Evolutionary conservation across 1,140 invertebrate genomes (phyloP), one percentile per base, ranked within the genome.

Genomic region (Drosophila nebulosa): DNA sequence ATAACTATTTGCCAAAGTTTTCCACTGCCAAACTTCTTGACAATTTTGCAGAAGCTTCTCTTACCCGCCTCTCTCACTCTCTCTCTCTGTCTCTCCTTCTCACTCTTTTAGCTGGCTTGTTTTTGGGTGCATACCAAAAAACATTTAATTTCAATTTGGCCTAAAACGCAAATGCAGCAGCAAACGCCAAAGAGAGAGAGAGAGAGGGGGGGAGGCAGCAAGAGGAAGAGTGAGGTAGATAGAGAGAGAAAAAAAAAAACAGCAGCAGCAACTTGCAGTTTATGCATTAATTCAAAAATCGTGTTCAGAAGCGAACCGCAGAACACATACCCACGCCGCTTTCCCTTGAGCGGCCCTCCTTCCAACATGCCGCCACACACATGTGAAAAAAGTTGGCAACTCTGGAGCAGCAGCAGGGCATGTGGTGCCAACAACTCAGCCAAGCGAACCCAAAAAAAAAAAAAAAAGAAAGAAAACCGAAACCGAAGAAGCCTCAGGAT

Each of bases 211-310:
- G 1, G 16, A 27, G 6, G 5, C 30, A 26, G n/a, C 4, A 16
- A 35, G 3, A 52, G 32, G 26, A 32, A 12, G 50, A 32, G 56
- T 51, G 63, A 52, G 42, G 55, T 9, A 52, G 65, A 52, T 30
- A 24, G n/a, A 4, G 16, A 26, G 24, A 5, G 26, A 26, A 18
- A 26, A 58, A 74, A 63, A 57, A 36, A 74, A 63, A 57, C 30
- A 39, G 30, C 24, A 52, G 24, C 61, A 52, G 18, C 35, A 18
- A 62, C 68, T 80, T 67, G 68, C 78, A 80, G 64, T 81, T 81
- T 73, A 74, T 77, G 78, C 79, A 81, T 81, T 81, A 78, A 81
- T 81, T 81, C 73, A 81, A 77, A 81, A 81, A 78, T 81, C 78
- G 69, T 81, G 78, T 78, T 77, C 61, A 55, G 62, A 52, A 24